phyloP scores from a whole-genome alignment of 2,113 vertebrate species.

The Nycticebus coucang region DNA sequence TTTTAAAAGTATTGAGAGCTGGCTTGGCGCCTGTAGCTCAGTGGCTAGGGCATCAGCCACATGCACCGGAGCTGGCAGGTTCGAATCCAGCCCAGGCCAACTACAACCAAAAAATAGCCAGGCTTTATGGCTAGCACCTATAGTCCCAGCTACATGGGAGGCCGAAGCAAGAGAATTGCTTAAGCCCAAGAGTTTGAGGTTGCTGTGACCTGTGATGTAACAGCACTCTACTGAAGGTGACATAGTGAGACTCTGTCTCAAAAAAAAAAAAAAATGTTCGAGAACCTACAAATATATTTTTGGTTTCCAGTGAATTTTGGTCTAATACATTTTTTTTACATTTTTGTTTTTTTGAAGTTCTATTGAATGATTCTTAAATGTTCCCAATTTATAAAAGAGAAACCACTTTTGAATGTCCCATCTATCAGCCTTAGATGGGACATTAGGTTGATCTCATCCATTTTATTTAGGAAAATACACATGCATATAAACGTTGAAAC shows the following conservation, averaged over 20 bases:
- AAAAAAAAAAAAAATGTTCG: neutral
- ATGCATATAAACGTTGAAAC: neutral
- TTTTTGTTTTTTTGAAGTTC: neutral
- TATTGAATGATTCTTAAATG: constrained; percentile 3
- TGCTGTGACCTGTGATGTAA: too few relatives aligned
- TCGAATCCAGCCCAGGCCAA: too few relatives aligned
- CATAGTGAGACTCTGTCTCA: too few relatives aligned
- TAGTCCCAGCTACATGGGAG: too few relatives aligned
- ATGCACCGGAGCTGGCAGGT: too few relatives aligned
- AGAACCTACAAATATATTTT: neutral
- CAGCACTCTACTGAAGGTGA: too few relatives aligned
- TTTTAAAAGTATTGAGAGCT: constrained; percentile 10
- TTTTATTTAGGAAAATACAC: constrained; percentile 44
- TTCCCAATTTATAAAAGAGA: neutral
- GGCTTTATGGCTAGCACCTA: too few relatives aligned
- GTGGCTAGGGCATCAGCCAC: too few relatives aligned
- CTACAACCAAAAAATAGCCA: too few relatives aligned
- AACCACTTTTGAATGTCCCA: neutral
- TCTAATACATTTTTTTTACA: neutral
- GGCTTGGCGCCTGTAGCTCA: too few relatives aligned
- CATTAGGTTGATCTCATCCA: neutral
- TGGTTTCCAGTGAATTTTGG: neutral
- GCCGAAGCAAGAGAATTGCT: too few relatives aligned
- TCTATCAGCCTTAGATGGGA: neutral
- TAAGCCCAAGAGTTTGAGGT: too few relatives aligned